Percentiles rank a stretch among this genome's conserved stretches.
phyloP scores from a whole-genome alignment of 2,113 vertebrate species.

The Stegastes partitus region DNA sequence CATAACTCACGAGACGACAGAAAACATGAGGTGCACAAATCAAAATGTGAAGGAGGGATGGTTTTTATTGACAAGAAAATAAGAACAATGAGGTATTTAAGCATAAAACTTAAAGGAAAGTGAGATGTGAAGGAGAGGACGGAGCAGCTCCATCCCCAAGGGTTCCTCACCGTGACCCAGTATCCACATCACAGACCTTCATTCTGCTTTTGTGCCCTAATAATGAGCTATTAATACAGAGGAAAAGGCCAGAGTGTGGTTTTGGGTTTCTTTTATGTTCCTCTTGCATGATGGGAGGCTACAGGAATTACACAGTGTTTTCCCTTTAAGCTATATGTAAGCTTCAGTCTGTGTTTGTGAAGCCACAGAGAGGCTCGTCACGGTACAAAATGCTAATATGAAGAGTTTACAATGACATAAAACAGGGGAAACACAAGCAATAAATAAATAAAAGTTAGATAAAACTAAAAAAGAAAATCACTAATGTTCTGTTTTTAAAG shows the following conservation, averaged over 20 bases:
- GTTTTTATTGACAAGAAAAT: slow-evolving; percentile 15
- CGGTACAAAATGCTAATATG: too few species aligned
- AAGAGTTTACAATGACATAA: too few species aligned
- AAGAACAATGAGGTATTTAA: background rate
- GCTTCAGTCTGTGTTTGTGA: too few species aligned
- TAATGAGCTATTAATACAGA: slow-evolving; percentile 27
- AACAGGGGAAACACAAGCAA: too few species aligned
- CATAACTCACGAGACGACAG: slow-evolving; percentile 31
- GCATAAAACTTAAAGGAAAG: background rate
- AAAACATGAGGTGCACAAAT: slow-evolving; percentile 35
- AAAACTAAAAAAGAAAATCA: too few species aligned
- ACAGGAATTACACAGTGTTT: too few species aligned
- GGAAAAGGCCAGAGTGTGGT: background rate
- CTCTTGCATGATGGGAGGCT: too few species aligned
- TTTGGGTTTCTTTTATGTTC: slow-evolving; percentile 18
- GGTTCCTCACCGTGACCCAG: slow-evolving; percentile 35
- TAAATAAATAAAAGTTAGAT: too few species aligned
- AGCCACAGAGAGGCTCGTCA: too few species aligned
- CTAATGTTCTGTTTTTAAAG: too few species aligned
- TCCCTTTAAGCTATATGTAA: too few species aligned
- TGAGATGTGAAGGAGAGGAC: background rate
- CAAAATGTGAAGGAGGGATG: slow-evolving; percentile 6
- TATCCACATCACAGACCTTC: slow-evolving; percentile 39
- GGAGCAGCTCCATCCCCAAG: background rate
- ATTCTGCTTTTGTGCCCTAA: slow-evolving; percentile 38